phyloP scores from a whole-genome alignment of 2,113 vertebrate species.

The Ahaetulla prasina region DNA sequence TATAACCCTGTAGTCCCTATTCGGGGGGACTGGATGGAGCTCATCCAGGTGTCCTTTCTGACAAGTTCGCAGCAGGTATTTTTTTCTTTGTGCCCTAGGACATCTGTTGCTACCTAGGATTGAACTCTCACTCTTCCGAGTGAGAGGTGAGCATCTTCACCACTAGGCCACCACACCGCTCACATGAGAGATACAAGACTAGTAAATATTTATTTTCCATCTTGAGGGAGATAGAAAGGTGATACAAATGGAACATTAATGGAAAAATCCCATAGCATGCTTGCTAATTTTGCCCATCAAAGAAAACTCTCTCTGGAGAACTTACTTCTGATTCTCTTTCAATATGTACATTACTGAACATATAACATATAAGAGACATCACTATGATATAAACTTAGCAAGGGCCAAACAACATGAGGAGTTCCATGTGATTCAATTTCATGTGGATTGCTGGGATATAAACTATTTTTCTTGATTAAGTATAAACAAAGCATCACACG shows the following conservation, averaged over 20 bases:
- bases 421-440: background rate
- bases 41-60: background rate
- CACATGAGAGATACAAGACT: background rate
- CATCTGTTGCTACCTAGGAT: background rate
- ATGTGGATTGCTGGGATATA: background rate
- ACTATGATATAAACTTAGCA: background rate
- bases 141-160: background rate
- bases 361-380: background rate
- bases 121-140: background rate
- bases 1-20: background rate
- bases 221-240: background rate
- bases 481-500: background rate
- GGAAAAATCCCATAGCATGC: background rate
- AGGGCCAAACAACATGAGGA: background rate
- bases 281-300: background rate
- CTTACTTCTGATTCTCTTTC: background rate
- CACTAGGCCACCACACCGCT: background rate
- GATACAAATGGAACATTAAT: background rate
- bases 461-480: background rate
- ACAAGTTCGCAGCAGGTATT: background rate
- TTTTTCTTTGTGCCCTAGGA: background rate
- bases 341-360: background rate
- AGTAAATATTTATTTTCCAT: background rate
- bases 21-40: background rate
- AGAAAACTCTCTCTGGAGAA: background rate